Conservation (phyloP, 2,113 vertebrate genomes). For the Aegotheles bennettii region DNA sequence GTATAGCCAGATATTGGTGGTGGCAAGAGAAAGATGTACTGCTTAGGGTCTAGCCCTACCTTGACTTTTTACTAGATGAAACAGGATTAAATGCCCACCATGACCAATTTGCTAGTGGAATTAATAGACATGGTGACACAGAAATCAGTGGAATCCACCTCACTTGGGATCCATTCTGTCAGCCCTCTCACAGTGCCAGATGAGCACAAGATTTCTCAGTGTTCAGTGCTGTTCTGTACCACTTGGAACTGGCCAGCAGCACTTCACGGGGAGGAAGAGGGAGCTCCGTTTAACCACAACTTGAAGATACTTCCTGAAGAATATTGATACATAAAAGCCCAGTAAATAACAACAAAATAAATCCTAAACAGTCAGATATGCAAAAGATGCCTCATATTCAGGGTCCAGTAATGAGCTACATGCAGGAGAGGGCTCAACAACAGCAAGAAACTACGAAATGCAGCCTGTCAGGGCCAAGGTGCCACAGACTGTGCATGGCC, state of each 20-base stretch:
- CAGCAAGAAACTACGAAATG: rapidly evolving
- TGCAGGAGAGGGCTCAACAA: not conserved
- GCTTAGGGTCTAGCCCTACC: not conserved
- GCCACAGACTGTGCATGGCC: rapidly evolving
- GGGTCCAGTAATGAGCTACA: not conserved
- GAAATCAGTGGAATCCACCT: not conserved
- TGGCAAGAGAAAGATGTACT: not conserved
- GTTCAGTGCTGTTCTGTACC: not conserved
- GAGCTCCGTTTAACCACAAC: not conserved
- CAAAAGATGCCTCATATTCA: not conserved
- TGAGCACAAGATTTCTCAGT: not conserved
- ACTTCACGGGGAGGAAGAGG: not conserved
- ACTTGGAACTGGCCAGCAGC: rapidly evolving
- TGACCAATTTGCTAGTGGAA: not conserved
- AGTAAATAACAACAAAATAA: not conserved
- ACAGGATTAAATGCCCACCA: not conserved
- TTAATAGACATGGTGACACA: not conserved
- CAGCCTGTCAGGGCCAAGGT: no score
- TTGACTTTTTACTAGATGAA: not conserved
- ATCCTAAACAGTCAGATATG: not conserved
- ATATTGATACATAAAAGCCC: not conserved
- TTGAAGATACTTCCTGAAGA: not conserved
- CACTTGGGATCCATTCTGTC: not conserved
- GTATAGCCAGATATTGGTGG: not conserved
- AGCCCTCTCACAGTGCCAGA: not conserved